These are phyloP conservation scores for Heterotis niloticus DNA, from an alignment of 2,113 vertebrate genomes.

Conservation along the genomic window DNA sequence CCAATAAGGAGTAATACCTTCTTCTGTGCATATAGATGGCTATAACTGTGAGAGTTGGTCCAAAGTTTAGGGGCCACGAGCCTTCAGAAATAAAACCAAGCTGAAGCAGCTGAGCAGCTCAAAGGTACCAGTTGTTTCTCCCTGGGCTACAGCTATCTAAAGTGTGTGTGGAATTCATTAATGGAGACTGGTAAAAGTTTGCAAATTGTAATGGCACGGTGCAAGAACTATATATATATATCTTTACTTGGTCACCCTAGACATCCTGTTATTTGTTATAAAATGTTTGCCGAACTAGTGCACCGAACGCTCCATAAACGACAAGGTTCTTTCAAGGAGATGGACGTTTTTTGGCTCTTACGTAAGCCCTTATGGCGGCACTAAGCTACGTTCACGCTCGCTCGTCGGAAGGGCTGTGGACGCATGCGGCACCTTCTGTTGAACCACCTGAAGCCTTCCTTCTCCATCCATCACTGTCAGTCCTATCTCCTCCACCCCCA, in stretches of 20 bases:
- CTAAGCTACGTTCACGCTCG: neutral
- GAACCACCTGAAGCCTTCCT: neutral
- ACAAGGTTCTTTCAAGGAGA: constrained; percentile 1
- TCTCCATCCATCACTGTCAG: constrained; percentile 43
- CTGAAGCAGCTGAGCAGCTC: neutral
- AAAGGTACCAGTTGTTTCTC: neutral
- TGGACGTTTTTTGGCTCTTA: neutral
- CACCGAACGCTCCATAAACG: neutral
- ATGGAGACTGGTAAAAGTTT: neutral
- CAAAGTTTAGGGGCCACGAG: neutral
- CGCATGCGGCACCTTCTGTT: neutral
- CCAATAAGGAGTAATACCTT: constrained; percentile 29
- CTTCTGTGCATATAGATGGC: constrained; percentile 8
- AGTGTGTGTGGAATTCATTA: neutral
- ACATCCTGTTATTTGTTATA: no score
- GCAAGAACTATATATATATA: no score
- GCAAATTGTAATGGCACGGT: no score
- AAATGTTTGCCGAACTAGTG: neutral
- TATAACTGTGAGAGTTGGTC: neutral
- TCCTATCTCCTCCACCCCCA: constrained; percentile 18
- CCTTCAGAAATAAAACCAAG: neutral
- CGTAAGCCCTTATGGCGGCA: neutral
- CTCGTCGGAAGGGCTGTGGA: neutral
- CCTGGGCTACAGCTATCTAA: neutral
- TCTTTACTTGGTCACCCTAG: no score